These are phyloP conservation scores for Bombyx huttoni DNA, from an alignment of 2,888 invertebrate species.

Conservation along the genomic window DNA sequence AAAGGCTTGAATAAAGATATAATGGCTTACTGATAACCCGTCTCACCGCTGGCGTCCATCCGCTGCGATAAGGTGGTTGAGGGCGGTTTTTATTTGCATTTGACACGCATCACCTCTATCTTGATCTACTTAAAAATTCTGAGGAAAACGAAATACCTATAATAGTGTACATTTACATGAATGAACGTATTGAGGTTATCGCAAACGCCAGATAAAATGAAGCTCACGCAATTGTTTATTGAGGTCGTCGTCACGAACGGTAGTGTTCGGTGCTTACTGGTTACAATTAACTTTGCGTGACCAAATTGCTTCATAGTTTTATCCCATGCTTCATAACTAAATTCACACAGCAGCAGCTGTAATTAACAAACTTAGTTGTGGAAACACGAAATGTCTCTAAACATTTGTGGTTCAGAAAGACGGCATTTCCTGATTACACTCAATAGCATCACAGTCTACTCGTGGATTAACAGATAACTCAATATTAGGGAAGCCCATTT, in stretches of 20 bases:
- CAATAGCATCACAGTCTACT: too few relatives aligned
- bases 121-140: slow-evolving; percentile 13
- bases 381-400: too few relatives aligned
- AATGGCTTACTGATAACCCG: slow-evolving; percentile 31
- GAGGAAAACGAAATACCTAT: background rate
- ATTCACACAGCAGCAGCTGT: slow-evolving; percentile 3
- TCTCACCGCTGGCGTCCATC: slow-evolving; percentile 31
- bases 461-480: too few relatives aligned
- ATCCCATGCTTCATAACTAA: slow-evolving; percentile 5
- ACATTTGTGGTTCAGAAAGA: too few relatives aligned
- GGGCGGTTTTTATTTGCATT: slow-evolving; percentile 50
- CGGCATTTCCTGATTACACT: too few relatives aligned
- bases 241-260: slow-evolving; percentile 7
- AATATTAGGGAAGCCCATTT: too few relatives aligned
- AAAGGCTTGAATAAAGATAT: slow-evolving; percentile 22
- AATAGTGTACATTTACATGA: background rate
- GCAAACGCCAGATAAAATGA: background rate
- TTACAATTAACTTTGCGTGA: slow-evolving; percentile 9
- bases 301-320: slow-evolving; percentile 6
- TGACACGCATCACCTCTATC: slow-evolving; percentile 49
- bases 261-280: background rate
- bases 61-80: slow-evolving; percentile 50
- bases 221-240: slow-evolving; percentile 14
- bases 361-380: background rate
- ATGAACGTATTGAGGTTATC: background rate